Evolutionary conservation across 2,797 vertebrate genomes (phyloP), one percentile per base, ranked within the genome.

Genomic region (Buphagus erythrorhynchus): DNA sequence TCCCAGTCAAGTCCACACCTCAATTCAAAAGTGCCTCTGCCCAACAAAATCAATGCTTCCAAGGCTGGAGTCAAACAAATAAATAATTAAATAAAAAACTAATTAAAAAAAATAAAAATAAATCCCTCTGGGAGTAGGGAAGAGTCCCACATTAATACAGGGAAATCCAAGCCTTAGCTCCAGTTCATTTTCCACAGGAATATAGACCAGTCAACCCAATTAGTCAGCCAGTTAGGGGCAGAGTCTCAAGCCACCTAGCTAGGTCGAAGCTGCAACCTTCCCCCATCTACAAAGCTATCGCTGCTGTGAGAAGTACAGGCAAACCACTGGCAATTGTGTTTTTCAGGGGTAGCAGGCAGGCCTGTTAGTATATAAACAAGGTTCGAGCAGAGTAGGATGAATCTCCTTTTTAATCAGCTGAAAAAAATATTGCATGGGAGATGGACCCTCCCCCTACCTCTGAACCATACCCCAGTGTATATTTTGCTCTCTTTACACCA

Each of bases 1-100:
- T 92, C 58, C 59, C 66, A 91, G 55, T 10, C 1, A 1, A 90
- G 66, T 91, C 55, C 45, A 63, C 4, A 7, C 45, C 87, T 95
- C 87, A 88, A 22, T 93, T 79, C 76, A 11, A 85, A 93, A 89
- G 88, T 76, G 72, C 65, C 86, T 95, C 89, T 90, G 78, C 40
- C 75, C 87, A 78, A 77, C 40, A 88, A 86, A 93, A 91, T 46
- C 78, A 92, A 93, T 22, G 55, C 62, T 94, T 94, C 85, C 78
- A 86, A 90, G 48, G 33, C 86, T 95, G 89, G 83, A 94, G 88
- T 92, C 73, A 90, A 97, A 97, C 73, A 90, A 97, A 97, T 97
- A 97, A 94, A 97, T 96, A 94, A 95, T 97, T 96, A 97, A 96
- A 96, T 97, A 87, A 93, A 93, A 93, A 91, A 82, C 73, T 94